Evolutionary conservation across 2,113 vertebrate species (phyloP), one percentile per base, ranked within the genome.

Genomic region (Bufo bufo): DNA sequence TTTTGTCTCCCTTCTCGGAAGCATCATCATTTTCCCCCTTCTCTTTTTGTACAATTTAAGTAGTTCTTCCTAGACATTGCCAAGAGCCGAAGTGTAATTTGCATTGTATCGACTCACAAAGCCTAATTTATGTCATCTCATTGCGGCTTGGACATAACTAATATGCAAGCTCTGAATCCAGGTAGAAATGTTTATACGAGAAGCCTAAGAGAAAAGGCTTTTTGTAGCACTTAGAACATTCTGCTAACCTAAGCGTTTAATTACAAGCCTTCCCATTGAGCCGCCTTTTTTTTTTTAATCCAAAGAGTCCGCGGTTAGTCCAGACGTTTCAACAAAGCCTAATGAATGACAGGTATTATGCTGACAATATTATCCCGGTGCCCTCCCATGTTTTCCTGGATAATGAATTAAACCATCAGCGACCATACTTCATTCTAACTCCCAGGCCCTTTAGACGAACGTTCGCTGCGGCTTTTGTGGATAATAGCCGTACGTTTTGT

Each of bases 331-430:
- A 84, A 88, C 87, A 88, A 88, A 77, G 80, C 58, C 81, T 88
- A 88, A 88, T 88, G 87, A 88, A 88, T 88, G 87, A 88, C 87
- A 84, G 87, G 81, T 88, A 88, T 88, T 88, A 88, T 88, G 87
- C 23, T 74, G 47, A 65, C 81, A 77, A 77, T 65, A 84, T 88
- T 88, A 88, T 84, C 81, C 81, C 33, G 72, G 83, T 88, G 87
- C 87, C 81, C 87, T 88, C 87, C 87, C 81, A 88, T 88, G 87
- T 88, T 88, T 88, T 88, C 81, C 52, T 66, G 87, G 81, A 84
- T 88, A 88, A 88, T 88, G 79, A 88, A 88, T 88, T 78, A 84
- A 88, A 88, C 20, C 87, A 84, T 88, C 56, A 77, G 81, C 81
- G n/a, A 14, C 87, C 81, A 88, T 77, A 88, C 71, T 83, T 88